phyloP scores from a whole-genome alignment of 1,140 invertebrate genomes.

The Episyrphus balteatus region DNA sequence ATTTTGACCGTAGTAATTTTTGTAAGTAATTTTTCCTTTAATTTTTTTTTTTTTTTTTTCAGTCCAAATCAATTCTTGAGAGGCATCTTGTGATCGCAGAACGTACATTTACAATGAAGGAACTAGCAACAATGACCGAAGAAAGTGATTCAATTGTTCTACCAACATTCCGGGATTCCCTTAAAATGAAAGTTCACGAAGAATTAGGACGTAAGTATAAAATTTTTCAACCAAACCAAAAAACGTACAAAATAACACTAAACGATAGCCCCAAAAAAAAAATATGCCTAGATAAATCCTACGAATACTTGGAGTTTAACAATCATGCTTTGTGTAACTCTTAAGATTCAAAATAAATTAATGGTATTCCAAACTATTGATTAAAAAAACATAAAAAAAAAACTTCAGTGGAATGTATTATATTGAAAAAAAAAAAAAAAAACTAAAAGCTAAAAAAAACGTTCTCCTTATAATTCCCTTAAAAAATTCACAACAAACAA shows the following conservation, averaged over 20 bases:
- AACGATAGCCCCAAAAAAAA: too few relatives aligned
- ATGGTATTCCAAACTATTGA: too few relatives aligned
- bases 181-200: conserved; percentile 61
- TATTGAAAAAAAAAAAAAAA: background rate
- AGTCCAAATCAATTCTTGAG: conserved; percentile 70
- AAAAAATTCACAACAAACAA: too few relatives aligned
- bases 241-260: too few relatives aligned
- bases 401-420: too few relatives aligned
- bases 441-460: too few relatives aligned
- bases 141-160: conserved; percentile 50
- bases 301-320: background rate
- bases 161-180: conserved; percentile 54
- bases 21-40: background rate
- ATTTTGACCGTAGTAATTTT: too few relatives aligned
- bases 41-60: conserved; percentile 17
- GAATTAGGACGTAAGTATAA: conserved; percentile 58
- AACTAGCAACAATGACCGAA: conserved; percentile 53
- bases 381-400: background rate
- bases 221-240: background rate
- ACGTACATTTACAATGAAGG: conserved; percentile 62
- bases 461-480: too few relatives aligned
- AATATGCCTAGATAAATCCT: background rate
- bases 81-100: conserved; percentile 66
- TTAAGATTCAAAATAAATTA: too few relatives aligned
- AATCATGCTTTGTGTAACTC: too few relatives aligned